phyloP scores from a whole-genome alignment of 2,888 invertebrate genomes.

The Habroteleia sp. region DNA sequence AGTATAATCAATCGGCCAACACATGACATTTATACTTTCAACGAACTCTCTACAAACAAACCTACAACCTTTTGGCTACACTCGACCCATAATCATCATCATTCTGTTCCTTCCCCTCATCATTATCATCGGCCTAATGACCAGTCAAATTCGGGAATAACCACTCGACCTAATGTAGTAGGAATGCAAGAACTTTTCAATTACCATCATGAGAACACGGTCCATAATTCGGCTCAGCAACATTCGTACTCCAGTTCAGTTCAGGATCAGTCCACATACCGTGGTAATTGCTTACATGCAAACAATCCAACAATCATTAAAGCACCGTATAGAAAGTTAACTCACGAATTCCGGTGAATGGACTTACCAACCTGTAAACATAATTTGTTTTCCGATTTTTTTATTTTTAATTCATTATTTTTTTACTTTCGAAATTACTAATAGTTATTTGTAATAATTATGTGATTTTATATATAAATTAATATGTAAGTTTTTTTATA shows the following conservation, averaged over 20 bases:
- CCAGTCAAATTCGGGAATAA: constrained; percentile 55
- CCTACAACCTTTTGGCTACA: constrained; percentile 54
- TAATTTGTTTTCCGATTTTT: constrained; percentile 15
- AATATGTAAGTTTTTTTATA: too few species aligned
- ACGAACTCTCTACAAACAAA: constrained; percentile 49
- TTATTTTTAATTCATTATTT: constrained; percentile 19
- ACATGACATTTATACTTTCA: constrained; percentile 53
- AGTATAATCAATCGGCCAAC: constrained; percentile 65
- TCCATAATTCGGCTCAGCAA: constrained; percentile 77
- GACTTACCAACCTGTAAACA: constrained; percentile 25
- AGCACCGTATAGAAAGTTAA: constrained; percentile 43
- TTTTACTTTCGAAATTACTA: constrained; percentile 37
- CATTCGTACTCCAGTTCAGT: constrained; percentile 74
- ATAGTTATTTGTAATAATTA: too few species aligned
- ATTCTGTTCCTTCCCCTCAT: constrained; percentile 25
- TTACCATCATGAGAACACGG: constrained; percentile 72
- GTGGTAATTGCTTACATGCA: constrained; percentile 75
- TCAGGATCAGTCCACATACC: constrained; percentile 75
- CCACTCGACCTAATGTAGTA: constrained; percentile 60
- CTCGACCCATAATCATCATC: constrained; percentile 49
- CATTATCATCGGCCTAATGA: constrained; percentile 66
- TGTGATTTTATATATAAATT: too few species aligned
- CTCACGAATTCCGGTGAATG: constrained; percentile 30
- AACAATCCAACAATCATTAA: constrained; percentile 31
- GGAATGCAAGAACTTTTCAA: constrained; percentile 64